phyloP scores from a whole-genome alignment of 1,140 invertebrate genomes.

The Aporrectodea caliginosa region DNA sequence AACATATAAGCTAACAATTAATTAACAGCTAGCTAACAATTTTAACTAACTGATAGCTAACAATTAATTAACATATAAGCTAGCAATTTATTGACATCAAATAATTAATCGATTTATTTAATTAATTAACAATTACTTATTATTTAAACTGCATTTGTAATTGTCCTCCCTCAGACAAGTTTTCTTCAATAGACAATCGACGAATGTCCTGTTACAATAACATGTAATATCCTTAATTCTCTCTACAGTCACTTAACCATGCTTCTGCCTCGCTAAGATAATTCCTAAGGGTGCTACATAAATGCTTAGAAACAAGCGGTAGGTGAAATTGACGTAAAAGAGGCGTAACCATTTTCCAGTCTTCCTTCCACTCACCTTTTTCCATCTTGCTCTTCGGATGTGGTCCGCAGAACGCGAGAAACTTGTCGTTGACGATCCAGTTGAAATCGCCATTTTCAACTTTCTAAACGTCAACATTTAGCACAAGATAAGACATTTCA shows the following conservation, averaged over 20 bases:
- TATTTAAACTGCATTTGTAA: too few relatives aligned
- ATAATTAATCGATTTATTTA: too few relatives aligned
- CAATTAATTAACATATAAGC: too few relatives aligned
- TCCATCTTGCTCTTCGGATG: slow-evolving; percentile 81
- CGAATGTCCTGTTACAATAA: background rate
- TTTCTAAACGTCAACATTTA: slow-evolving; percentile 61
- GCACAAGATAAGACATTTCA: slow-evolving; percentile 35
- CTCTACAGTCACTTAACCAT: background rate
- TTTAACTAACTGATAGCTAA: too few relatives aligned
- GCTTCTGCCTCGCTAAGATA: background rate
- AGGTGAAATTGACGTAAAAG: slow-evolving; percentile 37
- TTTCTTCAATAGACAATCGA: too few relatives aligned
- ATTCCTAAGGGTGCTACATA: background rate
- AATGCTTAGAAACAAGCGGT: slow-evolving; percentile 11
- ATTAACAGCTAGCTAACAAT: too few relatives aligned
- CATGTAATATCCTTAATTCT: background rate
- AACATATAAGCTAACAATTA: too few relatives aligned
- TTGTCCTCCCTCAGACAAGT: too few relatives aligned
- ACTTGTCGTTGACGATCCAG: slow-evolving; percentile 97
- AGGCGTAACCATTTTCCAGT: background rate
- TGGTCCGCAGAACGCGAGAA: slow-evolving; percentile 96
- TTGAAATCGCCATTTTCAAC: slow-evolving; percentile 98
- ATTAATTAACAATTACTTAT: too few relatives aligned
- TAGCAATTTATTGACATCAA: too few relatives aligned
- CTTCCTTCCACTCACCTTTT: slow-evolving; percentile 66